These are phyloP conservation scores for Orthonychiurus folsomi DNA, from an alignment of 2,888 invertebrate species.

Conservation along the genomic window DNA sequence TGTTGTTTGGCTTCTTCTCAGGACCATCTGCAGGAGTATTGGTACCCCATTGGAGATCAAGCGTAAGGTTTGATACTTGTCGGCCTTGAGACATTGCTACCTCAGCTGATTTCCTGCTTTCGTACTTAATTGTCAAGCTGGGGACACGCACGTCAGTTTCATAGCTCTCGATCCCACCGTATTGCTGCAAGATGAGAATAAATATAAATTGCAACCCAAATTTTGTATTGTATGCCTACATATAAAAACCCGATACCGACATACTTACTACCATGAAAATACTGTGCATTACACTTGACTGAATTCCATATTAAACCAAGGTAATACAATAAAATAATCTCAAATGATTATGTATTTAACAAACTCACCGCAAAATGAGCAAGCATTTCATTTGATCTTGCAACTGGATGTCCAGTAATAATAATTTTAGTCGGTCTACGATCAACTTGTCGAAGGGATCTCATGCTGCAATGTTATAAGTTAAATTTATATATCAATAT, in stretches of 20 bases:
- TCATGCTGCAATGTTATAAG: no score
- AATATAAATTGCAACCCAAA: slow-evolving; percentile 15
- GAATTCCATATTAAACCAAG: neutral
- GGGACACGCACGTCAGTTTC: slow-evolving; percentile 65
- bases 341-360: neutral
- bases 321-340: slow-evolving; percentile 3
- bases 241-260: no score
- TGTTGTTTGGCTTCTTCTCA: neutral
- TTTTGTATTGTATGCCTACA: slow-evolving; percentile 13
- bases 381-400: slow-evolving; percentile 69
- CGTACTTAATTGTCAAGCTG: slow-evolving; percentile 64
- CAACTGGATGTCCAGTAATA: slow-evolving; percentile 75
- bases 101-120: slow-evolving; percentile 68
- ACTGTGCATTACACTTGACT: no score
- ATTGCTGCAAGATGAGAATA: slow-evolving; percentile 65
- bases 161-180: slow-evolving; percentile 77
- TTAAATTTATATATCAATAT: no score
- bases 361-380: slow-evolving; percentile 71
- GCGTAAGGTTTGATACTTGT: slow-evolving; percentile 57
- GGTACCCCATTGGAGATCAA: slow-evolving; percentile 48
- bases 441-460: slow-evolving; percentile 54
- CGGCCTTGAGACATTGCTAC: slow-evolving; percentile 65
- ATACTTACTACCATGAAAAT: no score
- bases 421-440: slow-evolving; percentile 76
- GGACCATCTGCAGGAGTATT: neutral